A percentile compares a stretch with the other conserved stretches of the same genome.
Conservation (phyloP, 2,888 invertebrate genomes). For the Prosapia bicincta region DNA sequence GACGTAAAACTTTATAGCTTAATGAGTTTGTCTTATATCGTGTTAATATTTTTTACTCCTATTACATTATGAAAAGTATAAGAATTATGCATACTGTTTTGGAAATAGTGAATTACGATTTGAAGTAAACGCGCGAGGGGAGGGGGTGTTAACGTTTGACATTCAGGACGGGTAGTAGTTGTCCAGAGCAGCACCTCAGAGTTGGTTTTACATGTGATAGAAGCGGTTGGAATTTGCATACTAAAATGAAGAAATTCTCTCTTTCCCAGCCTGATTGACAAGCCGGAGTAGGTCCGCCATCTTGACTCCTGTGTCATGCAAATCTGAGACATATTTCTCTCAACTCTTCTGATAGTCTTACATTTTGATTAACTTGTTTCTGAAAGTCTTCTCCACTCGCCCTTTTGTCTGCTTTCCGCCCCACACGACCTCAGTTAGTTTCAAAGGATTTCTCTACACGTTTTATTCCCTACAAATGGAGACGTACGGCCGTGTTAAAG, state of each 20-base stretch:
- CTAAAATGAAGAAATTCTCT: constrained; percentile 36
- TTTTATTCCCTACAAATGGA: background rate
- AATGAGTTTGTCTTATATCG: too few relatives aligned
- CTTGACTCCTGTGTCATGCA: constrained; percentile 26
- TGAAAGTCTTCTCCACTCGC: background rate
- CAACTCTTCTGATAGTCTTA: constrained; percentile 26
- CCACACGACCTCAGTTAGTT: background rate
- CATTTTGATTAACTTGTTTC: constrained; percentile 28
- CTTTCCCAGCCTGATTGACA: constrained; percentile 27
- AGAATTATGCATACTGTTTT: too few relatives aligned
- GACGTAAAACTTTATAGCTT: too few relatives aligned
- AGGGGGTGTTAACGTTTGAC: background rate
- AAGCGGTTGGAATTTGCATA: constrained; percentile 31
- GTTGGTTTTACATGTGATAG: background rate
- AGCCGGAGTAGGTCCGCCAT: constrained; percentile 12
- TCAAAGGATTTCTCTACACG: background rate
- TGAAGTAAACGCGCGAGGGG: background rate
- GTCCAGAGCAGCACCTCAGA: background rate
- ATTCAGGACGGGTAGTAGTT: background rate
- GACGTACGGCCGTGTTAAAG: too few relatives aligned
- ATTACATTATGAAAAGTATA: too few relatives aligned
- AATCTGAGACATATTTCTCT: constrained; percentile 26
- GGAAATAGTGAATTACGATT: too few relatives aligned
- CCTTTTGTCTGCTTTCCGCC: background rate
- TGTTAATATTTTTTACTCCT: too few relatives aligned